Evolutionary conservation across 1,140 invertebrate genomes (phyloP), one percentile per base, ranked within the genome.

Genomic region (Hypsibius dujardini): DNA sequence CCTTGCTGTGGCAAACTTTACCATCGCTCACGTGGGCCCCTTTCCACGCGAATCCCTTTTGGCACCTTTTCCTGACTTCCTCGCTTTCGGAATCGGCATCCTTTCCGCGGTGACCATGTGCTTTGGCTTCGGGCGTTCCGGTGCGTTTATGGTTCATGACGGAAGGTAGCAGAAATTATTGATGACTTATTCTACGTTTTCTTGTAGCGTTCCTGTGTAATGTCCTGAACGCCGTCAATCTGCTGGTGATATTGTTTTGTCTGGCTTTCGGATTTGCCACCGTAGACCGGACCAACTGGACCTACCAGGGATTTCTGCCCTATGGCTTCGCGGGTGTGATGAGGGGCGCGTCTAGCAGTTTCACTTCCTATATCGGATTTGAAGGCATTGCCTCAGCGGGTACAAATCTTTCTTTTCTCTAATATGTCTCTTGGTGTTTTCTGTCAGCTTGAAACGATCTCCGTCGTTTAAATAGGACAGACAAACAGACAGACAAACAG

Each of bases 331-430:
- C 7, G n/a, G 50, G 50, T 56, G 50, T 56, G n/a, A 56, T 56
- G 50, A n/a, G n/a, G n/a, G 50, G 7, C 7, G 50, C 50, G 7
- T 56, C 7, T 56, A 56, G n/a, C 50, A 12, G 50, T 56, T 56
- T 56, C 50, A 56, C 50, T 7, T 56, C 50, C 7, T 56, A 56
- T 56, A 56, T 56, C 0, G 50, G 50, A 56, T 56, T 56, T n/a
- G 50, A 56, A n/a, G 50, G 50, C 50, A 56, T 56, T n/a, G 50
- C 50, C n/a, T 56, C 50, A 56, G 50, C 50, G 7, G 50, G 50
- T 56, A 56, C n/a, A n/a, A 56, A 56, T 56, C 50, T 56, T 56
- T 56, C n/a, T 56, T n/a, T 56, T 28, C 28, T 28, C 28, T 28
- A 28, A 28, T 28, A 28, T 28, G 28, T 28, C 28, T 28, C 28